These are phyloP conservation scores for Drosophila sp. DNA, from an alignment of 1,140 invertebrate genomes.

Conservation along the genomic window DNA sequence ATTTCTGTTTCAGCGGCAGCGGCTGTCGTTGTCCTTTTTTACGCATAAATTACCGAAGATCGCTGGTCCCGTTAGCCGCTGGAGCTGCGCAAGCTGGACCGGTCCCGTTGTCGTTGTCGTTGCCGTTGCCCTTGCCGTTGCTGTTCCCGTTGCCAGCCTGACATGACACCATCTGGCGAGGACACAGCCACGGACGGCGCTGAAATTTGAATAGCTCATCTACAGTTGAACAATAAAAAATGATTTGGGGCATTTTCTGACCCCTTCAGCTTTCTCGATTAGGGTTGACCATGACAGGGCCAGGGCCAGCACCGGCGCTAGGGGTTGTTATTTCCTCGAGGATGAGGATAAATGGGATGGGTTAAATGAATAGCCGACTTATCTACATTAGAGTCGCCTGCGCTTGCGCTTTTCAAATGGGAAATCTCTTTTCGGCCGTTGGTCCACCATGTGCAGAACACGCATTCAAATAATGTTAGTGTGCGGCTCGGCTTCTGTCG, in stretches of 20 bases:
- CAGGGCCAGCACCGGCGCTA: slow-evolving; percentile 28
- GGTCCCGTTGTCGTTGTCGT: slow-evolving; percentile 33
- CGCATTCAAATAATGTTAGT: slow-evolving; percentile 5
- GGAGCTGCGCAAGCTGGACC: slow-evolving; percentile 13
- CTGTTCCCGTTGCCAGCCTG: slow-evolving; percentile 27
- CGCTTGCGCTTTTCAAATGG: slow-evolving; percentile 9
- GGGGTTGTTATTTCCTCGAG: slow-evolving; percentile 21
- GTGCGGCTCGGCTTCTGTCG: not conserved
- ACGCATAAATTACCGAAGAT: slow-evolving; percentile 66
- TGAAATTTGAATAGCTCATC: slow-evolving; percentile 24
- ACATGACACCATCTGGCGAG: slow-evolving; percentile 39
- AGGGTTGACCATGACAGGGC: slow-evolving; percentile 47
- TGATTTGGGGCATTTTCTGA: slow-evolving; percentile 25
- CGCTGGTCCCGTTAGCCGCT: slow-evolving; percentile 36
- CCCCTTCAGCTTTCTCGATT: slow-evolving; percentile 36
- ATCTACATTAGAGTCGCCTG: slow-evolving; percentile 2
- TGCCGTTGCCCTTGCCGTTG: slow-evolving; percentile 20
- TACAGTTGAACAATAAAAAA: slow-evolving; percentile 21
- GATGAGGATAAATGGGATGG: not conserved
- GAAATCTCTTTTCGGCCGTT: slow-evolving; percentile 2
- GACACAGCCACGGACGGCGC: not conserved
- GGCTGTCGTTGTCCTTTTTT: slow-evolving; percentile 38
- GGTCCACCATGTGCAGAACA: slow-evolving; percentile 25
- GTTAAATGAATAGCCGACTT: not conserved
- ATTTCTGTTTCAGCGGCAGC: slow-evolving; percentile 38